Conservation (phyloP, 2,113 vertebrate genomes). For the Mixornis gularis region DNA sequence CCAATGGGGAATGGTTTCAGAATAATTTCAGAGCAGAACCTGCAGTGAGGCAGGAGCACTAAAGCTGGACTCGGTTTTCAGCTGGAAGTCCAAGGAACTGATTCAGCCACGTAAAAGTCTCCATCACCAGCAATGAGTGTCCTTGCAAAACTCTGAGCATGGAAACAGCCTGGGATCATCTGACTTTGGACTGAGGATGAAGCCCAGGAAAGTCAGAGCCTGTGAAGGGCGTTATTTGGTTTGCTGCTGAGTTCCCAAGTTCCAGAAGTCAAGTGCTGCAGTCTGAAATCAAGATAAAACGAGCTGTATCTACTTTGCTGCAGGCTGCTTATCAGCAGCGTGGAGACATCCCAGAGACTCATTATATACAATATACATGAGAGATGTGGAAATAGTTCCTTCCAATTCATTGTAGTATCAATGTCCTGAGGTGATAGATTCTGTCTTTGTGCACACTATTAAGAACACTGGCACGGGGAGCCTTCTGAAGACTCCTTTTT, state of each 20-base stretch:
- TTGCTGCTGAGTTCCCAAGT: background rate
- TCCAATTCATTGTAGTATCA: constrained; percentile 12
- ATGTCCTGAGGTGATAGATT: constrained; percentile 32
- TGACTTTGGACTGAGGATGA: background rate
- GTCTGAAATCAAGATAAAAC: constrained; percentile 40
- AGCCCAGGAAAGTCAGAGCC: background rate
- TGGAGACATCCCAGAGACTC: constrained; percentile 29
- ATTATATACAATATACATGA: constrained; percentile 42
- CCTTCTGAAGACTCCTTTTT: background rate
- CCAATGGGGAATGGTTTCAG: background rate
- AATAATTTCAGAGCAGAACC: background rate
- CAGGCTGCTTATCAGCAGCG: constrained; percentile 42
- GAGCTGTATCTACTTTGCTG: constrained; percentile 43
- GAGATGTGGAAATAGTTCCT: constrained; percentile 24
- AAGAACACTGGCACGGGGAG: background rate
- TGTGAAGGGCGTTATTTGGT: background rate
- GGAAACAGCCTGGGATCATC: background rate
- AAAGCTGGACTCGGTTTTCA: background rate
- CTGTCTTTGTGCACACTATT: background rate
- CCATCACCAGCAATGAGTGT: background rate
- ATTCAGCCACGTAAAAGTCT: fast-evolving
- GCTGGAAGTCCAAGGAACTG: background rate
- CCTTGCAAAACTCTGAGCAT: background rate
- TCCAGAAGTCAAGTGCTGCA: background rate
- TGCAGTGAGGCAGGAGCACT: background rate